Evolutionary conservation across 2,113 vertebrate species (phyloP).

Genomic region (Penelope pileata): DNA sequence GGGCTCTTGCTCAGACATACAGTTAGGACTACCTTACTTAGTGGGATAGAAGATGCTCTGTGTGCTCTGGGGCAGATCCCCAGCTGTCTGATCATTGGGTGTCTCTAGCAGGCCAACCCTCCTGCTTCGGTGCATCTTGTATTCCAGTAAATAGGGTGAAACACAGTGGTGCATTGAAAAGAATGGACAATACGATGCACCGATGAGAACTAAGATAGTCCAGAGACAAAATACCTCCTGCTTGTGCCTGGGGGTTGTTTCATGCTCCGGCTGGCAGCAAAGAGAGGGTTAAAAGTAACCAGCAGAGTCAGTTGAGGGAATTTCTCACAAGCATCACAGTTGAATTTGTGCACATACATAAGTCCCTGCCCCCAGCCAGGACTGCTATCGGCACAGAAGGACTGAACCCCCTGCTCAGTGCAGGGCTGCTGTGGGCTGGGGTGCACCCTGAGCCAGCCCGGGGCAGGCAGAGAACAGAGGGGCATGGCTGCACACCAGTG

Average conservation of each 20-base stretch:
- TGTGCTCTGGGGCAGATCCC: background rate
- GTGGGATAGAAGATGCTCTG: slow-evolving; percentile 55
- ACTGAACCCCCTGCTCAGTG: background rate
- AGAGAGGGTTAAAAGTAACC: slow-evolving; percentile 80
- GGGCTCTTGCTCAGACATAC: slow-evolving; percentile 41
- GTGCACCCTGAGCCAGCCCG: background rate
- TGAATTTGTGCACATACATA: background rate
- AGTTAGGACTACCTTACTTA: slow-evolving; percentile 27
- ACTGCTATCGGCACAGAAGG: background rate
- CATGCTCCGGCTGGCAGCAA: slow-evolving; percentile 90
- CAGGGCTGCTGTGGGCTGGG: background rate
- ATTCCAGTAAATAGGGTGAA: slow-evolving; percentile 67
- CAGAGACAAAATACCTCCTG: slow-evolving; percentile 90
- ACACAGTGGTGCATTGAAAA: slow-evolving; percentile 46
- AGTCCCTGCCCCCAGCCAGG: background rate
- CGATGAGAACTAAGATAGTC: slow-evolving; percentile 57
- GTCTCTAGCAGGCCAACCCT: background rate
- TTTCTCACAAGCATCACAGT: slow-evolving; percentile 18
- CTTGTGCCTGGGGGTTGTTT: slow-evolving; percentile 94
- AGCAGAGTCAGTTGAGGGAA: slow-evolving; percentile 75
- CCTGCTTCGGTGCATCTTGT: slow-evolving; percentile 32
- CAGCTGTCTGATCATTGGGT: background rate
- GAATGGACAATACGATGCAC: slow-evolving; percentile 42
- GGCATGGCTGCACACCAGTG: background rate
- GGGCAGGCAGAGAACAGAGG: background rate